Conservation (phyloP, 1,140 invertebrate genomes). For the Arion vulgaris region DNA sequence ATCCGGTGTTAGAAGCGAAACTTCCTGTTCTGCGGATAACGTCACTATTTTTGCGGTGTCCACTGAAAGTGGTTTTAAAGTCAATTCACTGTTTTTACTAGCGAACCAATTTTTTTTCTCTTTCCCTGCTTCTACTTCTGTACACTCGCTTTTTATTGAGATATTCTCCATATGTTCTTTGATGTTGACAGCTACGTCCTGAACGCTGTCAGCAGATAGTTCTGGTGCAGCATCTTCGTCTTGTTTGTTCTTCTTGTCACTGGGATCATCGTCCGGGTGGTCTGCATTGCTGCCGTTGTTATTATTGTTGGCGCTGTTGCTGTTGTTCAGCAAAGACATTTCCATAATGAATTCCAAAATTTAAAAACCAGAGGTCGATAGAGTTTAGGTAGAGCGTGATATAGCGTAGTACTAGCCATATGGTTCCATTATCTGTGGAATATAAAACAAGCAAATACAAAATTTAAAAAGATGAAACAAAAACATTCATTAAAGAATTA, state of each 20-base stretch:
- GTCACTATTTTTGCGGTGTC: not conserved
- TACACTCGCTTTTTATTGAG: not conserved
- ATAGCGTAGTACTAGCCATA: not conserved
- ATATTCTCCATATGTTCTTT: not conserved
- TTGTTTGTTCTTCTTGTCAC: not conserved
- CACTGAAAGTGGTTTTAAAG: not conserved
- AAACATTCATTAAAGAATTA: not conserved
- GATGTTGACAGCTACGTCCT: not conserved
- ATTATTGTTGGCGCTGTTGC: not conserved
- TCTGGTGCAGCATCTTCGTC: not conserved
- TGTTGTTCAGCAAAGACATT: conserved; percentile 19
- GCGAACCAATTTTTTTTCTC: not conserved
- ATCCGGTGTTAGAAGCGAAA: not conserved
- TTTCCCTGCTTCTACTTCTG: not conserved
- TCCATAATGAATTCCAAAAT: conserved; percentile 2
- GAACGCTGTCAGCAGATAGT: not conserved
- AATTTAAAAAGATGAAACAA: not conserved
- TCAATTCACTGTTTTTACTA: too few relatives aligned
- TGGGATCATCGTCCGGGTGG: not conserved
- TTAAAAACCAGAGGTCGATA: not conserved
- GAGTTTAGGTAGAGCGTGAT: not conserved
- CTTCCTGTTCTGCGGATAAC: not conserved
- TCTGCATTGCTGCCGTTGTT: not conserved
- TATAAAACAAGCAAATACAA: not conserved
- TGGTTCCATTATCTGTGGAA: not conserved